Evolutionary conservation across 1,140 invertebrate genomes (phyloP).

Genomic region (Drosophila lini): DNA sequence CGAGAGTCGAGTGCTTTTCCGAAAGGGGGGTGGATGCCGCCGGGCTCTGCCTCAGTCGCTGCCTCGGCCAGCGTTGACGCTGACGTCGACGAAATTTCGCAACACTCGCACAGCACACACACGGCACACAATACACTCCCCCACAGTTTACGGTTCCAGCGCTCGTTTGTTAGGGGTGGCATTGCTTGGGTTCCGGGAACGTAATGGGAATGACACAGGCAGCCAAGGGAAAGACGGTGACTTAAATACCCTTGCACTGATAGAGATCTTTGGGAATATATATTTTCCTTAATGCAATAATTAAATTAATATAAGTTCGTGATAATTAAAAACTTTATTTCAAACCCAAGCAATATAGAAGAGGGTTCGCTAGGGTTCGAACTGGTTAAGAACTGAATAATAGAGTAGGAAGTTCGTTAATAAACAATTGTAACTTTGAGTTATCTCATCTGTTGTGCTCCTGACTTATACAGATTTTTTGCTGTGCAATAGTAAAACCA

Average conservation of each 20-base stretch:
- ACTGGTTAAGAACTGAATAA: neutral
- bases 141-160: slow-evolving; percentile 37
- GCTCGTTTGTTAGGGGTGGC: slow-evolving; percentile 69
- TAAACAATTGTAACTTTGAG: neutral
- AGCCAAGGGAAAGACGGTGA: neutral
- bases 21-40: slow-evolving; percentile 39
- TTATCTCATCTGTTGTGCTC: neutral
- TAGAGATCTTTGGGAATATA: neutral
- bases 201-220: slow-evolving; percentile 30
- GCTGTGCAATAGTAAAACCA: slow-evolving; percentile 1
- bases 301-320: too few relatives aligned
- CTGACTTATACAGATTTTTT: slow-evolving; percentile 5
- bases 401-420: neutral
- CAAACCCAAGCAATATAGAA: too few relatives aligned
- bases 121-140: slow-evolving; percentile 26
- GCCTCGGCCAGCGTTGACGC: slow-evolving; percentile 2
- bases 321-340: too few relatives aligned
- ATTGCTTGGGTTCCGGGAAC: slow-evolving; percentile 41
- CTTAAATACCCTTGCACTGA: slow-evolving; percentile 15
- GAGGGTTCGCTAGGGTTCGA: neutral
- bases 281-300: neutral
- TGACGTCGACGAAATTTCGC: slow-evolving; percentile 68
- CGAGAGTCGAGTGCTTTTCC: slow-evolving; percentile 56
- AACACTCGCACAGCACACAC: slow-evolving; percentile 62
- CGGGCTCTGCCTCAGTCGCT: neutral